Base-by-base conservation (phyloP, 1,140 invertebrate genomes). In the Magallana angulata region DNA sequence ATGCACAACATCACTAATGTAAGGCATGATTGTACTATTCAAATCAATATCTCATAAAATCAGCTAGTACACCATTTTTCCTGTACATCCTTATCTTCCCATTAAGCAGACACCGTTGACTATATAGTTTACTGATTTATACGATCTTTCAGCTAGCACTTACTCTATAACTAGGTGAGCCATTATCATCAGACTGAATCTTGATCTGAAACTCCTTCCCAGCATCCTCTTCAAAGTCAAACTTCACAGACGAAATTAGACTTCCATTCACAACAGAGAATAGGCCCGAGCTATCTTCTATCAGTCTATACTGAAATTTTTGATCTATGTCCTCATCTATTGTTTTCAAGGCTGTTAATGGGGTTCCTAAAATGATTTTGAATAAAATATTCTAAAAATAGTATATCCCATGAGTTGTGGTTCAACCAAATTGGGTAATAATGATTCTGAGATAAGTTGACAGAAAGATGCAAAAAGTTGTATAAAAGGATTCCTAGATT, bases 211-310 rank as follows among this genome's bases (percentile, higher is more conserved):
- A 92, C 71, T 91, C 56, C 68, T 24, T 71, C 1, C 30, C 36
- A 12, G 76, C 56, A 64, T 92, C 85, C 71, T 83, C 85, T 84
- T 93, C 92, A 85, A 85, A 92, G 84, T 93, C 90, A 83, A 93
- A 89, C 14, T 64, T 90, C 58, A 83, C 81, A 1, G 85, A 85
- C 9, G 90, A 89, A 9, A 71, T 60, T 36, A 93, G 85, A 12
- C 88, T 81, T 2, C 88, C 85, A 58, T 87, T 85, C 16, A 84
- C 57, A 1, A 92, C 83, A 14, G 83, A 68, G 86, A 93, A 93
- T 24, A 93, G 57, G 14, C 90, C 89, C 14, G 59, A 87, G 11
- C 64, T n/a, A 76, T 92, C 91, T 18, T 82, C 57, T n/a, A 92
- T 12, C 18, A 93, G 81, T 24, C 85, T 85, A 84, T 91, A 92